Evolutionary conservation across 1,140 invertebrate species (phyloP), one percentile per base, ranked within the genome.

Genomic region (Cylas formicarius): DNA sequence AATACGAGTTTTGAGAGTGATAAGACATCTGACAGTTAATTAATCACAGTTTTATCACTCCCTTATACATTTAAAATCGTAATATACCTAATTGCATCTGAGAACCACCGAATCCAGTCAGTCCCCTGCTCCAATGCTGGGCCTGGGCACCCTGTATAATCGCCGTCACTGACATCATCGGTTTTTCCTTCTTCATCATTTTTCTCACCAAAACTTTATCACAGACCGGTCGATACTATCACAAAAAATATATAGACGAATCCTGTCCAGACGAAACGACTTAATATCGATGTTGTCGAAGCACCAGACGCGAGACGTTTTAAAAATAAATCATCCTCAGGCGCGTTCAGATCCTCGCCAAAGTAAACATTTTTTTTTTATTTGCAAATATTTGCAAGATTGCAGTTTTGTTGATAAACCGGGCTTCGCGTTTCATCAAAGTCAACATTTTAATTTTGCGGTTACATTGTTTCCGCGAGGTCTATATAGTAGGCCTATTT

Each of bases 101-200:
- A n/a, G 59, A 50, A 6, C 47, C 38, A 16, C 50, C 57, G 26
- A 61, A 55, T 22, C 56, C 55, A 4, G 61, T 52, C 33, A 63
- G 57, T 62, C 75, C 67, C 62, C 76, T 63, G 53, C 73, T 61
- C 78, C 72, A 77, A 50, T 74, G 72, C 47, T 77, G 73, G 18
- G 69, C 68, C 51, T 78, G 75, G 9, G 77, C 72, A 27, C 77
- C 77, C 53, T 80, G 76, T 57, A 86, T 85, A 63, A 86, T 82
- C 55, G 81, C 81, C 55, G 81, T 80, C 55, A 86, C 83, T 57
- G 81, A 84, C 80, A 84, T 84, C 72, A 84, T 84, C 44, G 82
- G 83, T 63, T 84, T 86, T 65, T 85, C 83, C 67, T 86, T 86
- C 71, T 84, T 84, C 75, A 82, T 78, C 81, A 83, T 80, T 44